Evolutionary conservation across 2,113 vertebrate genomes (phyloP), one percentile per base, ranked within the genome.

Genomic region (Hylia prasina): DNA sequence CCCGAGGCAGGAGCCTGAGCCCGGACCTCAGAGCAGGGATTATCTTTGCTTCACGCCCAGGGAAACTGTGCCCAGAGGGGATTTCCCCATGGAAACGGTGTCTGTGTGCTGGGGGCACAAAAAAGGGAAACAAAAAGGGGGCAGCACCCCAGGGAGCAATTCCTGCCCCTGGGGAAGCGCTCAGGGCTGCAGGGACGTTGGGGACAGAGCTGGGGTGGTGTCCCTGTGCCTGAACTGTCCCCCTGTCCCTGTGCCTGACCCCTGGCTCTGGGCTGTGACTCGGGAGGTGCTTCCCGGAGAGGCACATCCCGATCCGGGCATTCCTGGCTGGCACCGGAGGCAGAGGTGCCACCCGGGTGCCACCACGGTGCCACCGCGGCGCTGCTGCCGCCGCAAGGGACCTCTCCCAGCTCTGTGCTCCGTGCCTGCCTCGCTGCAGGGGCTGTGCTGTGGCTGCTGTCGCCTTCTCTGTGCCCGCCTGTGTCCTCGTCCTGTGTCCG

Each of bases 71-170:
- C 23, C 40, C 40, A 25, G 37, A 70, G 73, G n/a, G 6, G 6
- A 44, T 44, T 77, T 31, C 40, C 27, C 45, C 37, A 0, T 6
- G 54, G n/a, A 17, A 21, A 8, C 2, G 0, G 21, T 2, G 27
- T 8, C 31, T 33, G 13, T 9, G 20, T 23, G 20, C 16, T 1
- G 1, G 6, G n/a, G 8, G 79, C 22, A 13, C 2, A 7, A 35
- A 27, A 37, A 8, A 5, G 27, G 7, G 58, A 10, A 20, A 11
- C 22, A 8, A 7, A 68, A 64, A 12, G n/a, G 9, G 70, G 76
- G 37, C 71, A 40, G 79, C 19, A 13, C 24, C 75, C 4, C 54
- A 7, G 47, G 23, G 72, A 75, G 22, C 8, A 1, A 14, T 5
- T 68, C 30, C 70, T 15, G 10, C 8, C 28, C 40, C 60, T 35